Evolutionary conservation across 2,888 invertebrate species (phyloP).

Genomic region (Tricholauxania praeusta): DNA sequence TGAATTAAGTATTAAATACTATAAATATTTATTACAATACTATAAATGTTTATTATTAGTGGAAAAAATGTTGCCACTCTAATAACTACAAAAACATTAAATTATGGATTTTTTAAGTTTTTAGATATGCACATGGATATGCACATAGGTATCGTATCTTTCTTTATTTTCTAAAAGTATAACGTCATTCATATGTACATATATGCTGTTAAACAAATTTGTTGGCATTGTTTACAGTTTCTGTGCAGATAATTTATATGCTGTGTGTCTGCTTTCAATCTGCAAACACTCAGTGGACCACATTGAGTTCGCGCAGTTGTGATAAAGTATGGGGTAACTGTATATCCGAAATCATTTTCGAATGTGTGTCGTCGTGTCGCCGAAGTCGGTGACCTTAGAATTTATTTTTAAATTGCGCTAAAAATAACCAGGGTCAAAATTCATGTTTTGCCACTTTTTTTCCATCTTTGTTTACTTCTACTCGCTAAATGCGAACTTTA

Average conservation of each 20-base stretch:
- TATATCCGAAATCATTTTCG: conserved; percentile 30
- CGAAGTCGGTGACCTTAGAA: conserved; percentile 54
- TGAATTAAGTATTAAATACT: background rate
- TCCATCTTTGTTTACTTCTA: background rate
- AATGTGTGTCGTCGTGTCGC: conserved; percentile 44
- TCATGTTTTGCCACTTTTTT: background rate
- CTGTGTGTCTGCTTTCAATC: too few relatives aligned
- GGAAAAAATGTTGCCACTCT: too few relatives aligned
- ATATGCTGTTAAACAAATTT: conserved; percentile 19
- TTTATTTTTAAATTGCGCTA: conserved; percentile 59
- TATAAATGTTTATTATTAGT: background rate
- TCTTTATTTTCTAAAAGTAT: background rate
- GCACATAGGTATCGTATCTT: background rate
- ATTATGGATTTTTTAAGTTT: too few relatives aligned
- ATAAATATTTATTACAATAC: background rate
- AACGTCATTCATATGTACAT: background rate
- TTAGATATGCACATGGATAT: too few relatives aligned
- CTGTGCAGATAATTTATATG: too few relatives aligned
- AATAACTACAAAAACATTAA: background rate
- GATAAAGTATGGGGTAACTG: too few relatives aligned
- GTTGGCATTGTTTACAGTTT: background rate
- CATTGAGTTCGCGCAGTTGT: too few relatives aligned
- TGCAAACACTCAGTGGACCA: too few relatives aligned
- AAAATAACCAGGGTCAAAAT: conserved; percentile 59
- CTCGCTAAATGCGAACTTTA: background rate